Evolutionary conservation across 1,140 invertebrate species (phyloP).

Genomic region (Campodea augens): DNA sequence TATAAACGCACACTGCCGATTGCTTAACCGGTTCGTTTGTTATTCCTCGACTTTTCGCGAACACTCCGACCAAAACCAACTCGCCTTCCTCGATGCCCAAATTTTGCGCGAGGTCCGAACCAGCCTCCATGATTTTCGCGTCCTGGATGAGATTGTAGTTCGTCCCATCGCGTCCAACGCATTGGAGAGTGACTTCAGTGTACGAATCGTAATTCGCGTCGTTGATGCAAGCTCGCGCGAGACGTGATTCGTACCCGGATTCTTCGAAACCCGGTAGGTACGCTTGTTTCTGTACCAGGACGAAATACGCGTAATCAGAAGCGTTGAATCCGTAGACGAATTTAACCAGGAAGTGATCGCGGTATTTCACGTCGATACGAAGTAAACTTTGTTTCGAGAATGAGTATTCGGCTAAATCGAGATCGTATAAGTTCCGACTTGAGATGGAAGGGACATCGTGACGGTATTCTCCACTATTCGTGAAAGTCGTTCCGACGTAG

Average conservation of each 20-base stretch:
- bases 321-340: constrained; percentile 93
- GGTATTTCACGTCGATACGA: constrained; percentile 82
- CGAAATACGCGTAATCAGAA: constrained; percentile 84
- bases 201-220: constrained; percentile 90
- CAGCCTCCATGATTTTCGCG: constrained; percentile 62
- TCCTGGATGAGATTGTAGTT: constrained; percentile 82
- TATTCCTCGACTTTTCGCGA: constrained; percentile 64
- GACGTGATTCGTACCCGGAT: constrained; percentile 66
- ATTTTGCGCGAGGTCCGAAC: constrained; percentile 54
- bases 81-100: constrained; percentile 57
- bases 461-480: constrained; percentile 75
- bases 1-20: constrained; percentile 71
- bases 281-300: constrained; percentile 82
- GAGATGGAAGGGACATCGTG: constrained; percentile 85
- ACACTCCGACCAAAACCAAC: constrained; percentile 58
- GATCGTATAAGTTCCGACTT: constrained; percentile 54
- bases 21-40: constrained; percentile 50
- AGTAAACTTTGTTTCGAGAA: constrained; percentile 71
- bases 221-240: constrained; percentile 79
- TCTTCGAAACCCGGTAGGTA: constrained; percentile 73
- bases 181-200: constrained; percentile 82
- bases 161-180: constrained; percentile 35
- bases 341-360: constrained; percentile 82
- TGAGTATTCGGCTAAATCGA: constrained; percentile 59
- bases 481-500: constrained; percentile 88